A percentile compares a stretch with the other conserved stretches of the same genome.
Evolutionary conservation across 2,888 invertebrate genomes (phyloP).

Genomic region (Fragum whitleyi): DNA sequence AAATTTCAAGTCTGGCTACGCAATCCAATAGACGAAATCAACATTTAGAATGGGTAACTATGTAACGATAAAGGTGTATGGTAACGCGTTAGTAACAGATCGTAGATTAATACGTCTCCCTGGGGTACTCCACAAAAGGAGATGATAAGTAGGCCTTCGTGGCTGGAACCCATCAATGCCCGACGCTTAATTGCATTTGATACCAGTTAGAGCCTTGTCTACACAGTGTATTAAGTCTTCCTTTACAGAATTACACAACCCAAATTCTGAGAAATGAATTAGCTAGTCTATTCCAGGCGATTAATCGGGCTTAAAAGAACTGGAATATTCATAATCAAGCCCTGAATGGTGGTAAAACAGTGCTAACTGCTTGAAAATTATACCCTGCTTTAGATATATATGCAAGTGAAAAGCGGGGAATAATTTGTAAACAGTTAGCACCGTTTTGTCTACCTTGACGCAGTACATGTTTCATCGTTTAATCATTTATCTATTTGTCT

Average conservation of each 20-base stretch:
- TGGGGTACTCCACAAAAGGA: neutral
- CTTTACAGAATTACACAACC: slow-evolving; percentile 7
- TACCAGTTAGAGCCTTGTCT: slow-evolving; percentile 1
- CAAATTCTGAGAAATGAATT: slow-evolving; percentile 16
- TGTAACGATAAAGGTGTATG: neutral
- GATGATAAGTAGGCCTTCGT: slow-evolving; percentile 17
- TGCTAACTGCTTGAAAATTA: too few species aligned
- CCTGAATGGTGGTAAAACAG: too few species aligned
- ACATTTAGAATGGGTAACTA: neutral
- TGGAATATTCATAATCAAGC: too few species aligned
- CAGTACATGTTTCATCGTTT: too few species aligned
- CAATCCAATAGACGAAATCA: too few species aligned
- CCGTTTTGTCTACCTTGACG: too few species aligned
- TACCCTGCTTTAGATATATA: too few species aligned
- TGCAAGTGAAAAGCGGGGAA: too few species aligned
- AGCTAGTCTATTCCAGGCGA: neutral
- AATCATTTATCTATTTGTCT: too few species aligned
- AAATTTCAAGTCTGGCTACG: too few species aligned
- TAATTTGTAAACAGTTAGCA: too few species aligned
- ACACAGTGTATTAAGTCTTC: neutral
- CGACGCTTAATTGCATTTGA: slow-evolving; percentile 19
- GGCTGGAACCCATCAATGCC: slow-evolving; percentile 11
- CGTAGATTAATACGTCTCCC: slow-evolving; percentile 15
- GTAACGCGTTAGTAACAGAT: neutral
- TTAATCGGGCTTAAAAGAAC: neutral